Conservation (phyloP, 2,888 invertebrate genomes). For the Hypolimnas misippus region DNA sequence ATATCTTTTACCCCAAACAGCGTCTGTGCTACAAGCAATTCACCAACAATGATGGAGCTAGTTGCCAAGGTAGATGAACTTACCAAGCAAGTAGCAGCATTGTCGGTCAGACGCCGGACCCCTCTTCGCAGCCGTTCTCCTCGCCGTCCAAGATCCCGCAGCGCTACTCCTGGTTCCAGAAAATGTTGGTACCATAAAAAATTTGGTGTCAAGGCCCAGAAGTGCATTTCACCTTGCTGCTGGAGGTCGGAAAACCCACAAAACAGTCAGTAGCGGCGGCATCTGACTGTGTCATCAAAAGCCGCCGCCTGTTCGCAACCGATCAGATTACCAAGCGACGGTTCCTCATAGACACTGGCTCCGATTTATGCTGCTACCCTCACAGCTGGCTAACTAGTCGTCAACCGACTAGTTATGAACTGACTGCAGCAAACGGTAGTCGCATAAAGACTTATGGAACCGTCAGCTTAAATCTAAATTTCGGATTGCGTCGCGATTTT, state of each 20-base stretch:
- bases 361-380: constrained; percentile 12
- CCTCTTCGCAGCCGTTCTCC: neutral
- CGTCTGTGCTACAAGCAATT: neutral
- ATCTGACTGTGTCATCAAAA: constrained; percentile 19
- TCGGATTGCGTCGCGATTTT: constrained; percentile 41
- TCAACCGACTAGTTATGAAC: constrained; percentile 15
- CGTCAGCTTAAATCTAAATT: constrained; percentile 19
- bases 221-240: constrained; percentile 24
- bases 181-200: constrained; percentile 31
- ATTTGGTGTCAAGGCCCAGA: constrained; percentile 19
- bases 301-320: constrained; percentile 18
- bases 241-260: constrained; percentile 29
- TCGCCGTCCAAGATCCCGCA: neutral
- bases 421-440: constrained; percentile 40
- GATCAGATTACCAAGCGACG: neutral
- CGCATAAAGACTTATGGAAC: constrained; percentile 38
- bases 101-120: neutral
- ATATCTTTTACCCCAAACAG: neutral
- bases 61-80: constrained; percentile 1
- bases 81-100: neutral
- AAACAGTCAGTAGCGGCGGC: constrained; percentile 35
- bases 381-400: neutral
- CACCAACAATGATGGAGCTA: neutral
- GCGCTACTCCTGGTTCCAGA: neutral
- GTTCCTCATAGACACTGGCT: neutral